Percentiles rank a stretch among this genome's conserved stretches.
Conservation (phyloP, 2,888 invertebrate genomes). For the Oxyscelio sp. region DNA sequence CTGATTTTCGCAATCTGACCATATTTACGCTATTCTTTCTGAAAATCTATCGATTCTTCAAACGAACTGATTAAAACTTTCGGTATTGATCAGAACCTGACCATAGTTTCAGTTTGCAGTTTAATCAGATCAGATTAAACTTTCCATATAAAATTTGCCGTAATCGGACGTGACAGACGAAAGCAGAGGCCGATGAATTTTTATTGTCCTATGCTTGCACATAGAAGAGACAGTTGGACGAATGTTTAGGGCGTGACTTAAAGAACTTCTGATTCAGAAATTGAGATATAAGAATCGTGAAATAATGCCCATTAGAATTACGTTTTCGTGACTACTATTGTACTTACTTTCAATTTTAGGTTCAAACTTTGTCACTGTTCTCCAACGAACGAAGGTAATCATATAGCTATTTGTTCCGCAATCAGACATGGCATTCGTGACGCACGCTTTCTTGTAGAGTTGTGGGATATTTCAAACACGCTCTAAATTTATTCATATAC, state of each 20-base stretch:
- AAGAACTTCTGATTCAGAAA: conserved; percentile 50
- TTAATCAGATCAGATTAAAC: conserved; percentile 64
- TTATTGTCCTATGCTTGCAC: background rate
- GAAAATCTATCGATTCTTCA: conserved; percentile 59
- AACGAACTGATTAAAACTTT: conserved; percentile 68
- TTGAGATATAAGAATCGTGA: conserved; percentile 66
- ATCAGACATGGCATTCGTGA: conserved; percentile 84
- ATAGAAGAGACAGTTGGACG: conserved; percentile 32
- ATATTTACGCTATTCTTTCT: conserved; percentile 65
- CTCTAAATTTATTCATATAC: conserved; percentile 71
- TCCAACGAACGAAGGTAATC: conserved; percentile 80
- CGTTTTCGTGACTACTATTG: conserved; percentile 84
- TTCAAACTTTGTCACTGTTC: conserved; percentile 83
- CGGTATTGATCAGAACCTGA: conserved; percentile 58
- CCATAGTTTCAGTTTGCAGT: conserved; percentile 57
- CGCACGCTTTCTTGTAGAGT: conserved; percentile 78
- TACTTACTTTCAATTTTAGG: conserved; percentile 87
- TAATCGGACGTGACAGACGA: conserved; percentile 24
- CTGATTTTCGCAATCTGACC: no score
- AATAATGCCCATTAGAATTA: conserved; percentile 69
- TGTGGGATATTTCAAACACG: conserved; percentile 81
- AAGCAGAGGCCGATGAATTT: background rate
- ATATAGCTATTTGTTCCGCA: conserved; percentile 81
- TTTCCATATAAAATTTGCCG: background rate
- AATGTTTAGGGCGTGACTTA: conserved; percentile 47